A percentile compares a stretch with the other conserved stretches of the same genome.
These are phyloP conservation scores for Amphimedon queenslandica DNA, from an alignment of 37 sponge, comb jelly and placozoan species.

Conservation along the genomic window DNA sequence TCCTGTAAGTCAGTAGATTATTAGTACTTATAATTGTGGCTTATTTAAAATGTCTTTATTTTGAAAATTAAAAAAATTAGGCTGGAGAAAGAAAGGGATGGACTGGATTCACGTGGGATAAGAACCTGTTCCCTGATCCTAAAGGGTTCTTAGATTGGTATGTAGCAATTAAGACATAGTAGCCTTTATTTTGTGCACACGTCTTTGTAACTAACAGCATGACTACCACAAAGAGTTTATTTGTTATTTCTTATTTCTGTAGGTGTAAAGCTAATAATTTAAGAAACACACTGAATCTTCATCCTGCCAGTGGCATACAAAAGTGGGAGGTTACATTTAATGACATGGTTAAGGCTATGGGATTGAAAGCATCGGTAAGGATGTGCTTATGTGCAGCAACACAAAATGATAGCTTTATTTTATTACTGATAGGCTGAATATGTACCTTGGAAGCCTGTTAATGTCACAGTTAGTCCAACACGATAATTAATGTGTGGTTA, in stretches of 20 bases:
- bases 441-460: constrained; percentile 56
- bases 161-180: not conserved
- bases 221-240: not conserved
- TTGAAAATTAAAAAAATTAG: not conserved
- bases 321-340: constrained; percentile 71
- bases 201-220: not conserved
- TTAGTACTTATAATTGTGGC: not conserved
- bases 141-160: constrained; percentile 64
- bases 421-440: constrained; percentile 32
- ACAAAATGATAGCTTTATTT: not conserved
- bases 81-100: constrained; percentile 60
- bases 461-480: not conserved
- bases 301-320: constrained; percentile 75
- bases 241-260: not conserved
- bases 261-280: constrained; percentile 61
- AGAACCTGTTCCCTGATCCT: constrained; percentile 67
- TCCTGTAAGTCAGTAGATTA: constrained; percentile 20
- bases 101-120: constrained; percentile 85
- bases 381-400: not conserved
- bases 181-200: not conserved
- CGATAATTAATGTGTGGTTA: not conserved
- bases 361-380: constrained; percentile 55
- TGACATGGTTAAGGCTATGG: constrained; percentile 79
- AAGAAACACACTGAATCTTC: constrained; percentile 73
- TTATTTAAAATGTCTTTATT: not conserved